Evolutionary conservation across 2,113 vertebrate species (phyloP), one percentile per base, ranked within the genome.

Genomic region (Lampris megalopsis): DNA sequence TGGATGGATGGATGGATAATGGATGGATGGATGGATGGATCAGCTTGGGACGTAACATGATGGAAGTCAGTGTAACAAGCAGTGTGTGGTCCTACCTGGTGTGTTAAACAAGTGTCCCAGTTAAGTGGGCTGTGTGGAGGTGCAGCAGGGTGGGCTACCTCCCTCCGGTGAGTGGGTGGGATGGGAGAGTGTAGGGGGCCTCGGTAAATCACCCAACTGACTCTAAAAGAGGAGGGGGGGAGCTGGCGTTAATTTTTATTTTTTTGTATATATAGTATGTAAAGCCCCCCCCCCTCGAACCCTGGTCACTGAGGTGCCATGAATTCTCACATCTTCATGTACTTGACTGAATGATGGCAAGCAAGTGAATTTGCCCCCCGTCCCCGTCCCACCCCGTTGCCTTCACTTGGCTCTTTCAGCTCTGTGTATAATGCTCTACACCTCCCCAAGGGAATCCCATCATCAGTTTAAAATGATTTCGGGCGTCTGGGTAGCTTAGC

Each of bases 151-250:
- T 24, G 5, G 43, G 43, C 42, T 4, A 11, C 35, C 38, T 38
- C 38, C 54, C 67, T 69, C 47, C 36, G 49, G 66, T 13, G 57
- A 69, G 77, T 86, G 80, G 80, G 80, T 84, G 87, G 73, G 49
- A 69, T 40, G 5, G 4, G 73, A 72, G 69, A 63, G 62, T 37
- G 72, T 40, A 65, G 80, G 89, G 71, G 83, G 68, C 49, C 64
- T 60, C 73, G 37, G 82, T 93, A 88, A 93, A 91, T 93, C 86
- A 89, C 52, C 64, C 59, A 49, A 4, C 79, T 85, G 81, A 79
- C 88, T 73, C 86, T 59, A 68, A 65, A 68, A 83, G 80, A 82
- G 37, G 71, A 4, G 7, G 45, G 62, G 71, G 36, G 62, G 61
- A 50, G 52, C 53, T 58, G 57, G 56, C 5, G 52, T 77, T 82